Evolutionary conservation across 1,140 invertebrate genomes (phyloP).

Genomic region (Pararge aegeria): DNA sequence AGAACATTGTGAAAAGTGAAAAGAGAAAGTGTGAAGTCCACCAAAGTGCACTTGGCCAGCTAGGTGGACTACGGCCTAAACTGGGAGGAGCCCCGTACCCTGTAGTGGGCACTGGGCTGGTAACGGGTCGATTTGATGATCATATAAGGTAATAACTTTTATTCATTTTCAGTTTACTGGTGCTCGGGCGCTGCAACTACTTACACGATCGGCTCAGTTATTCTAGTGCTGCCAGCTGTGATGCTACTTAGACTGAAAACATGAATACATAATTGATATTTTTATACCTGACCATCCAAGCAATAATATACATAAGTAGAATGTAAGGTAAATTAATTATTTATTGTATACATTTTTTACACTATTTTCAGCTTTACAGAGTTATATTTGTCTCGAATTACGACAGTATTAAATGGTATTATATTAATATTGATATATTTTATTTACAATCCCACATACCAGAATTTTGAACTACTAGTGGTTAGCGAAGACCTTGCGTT

Average conservation of each 20-base stretch:
- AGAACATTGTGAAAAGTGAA: no score
- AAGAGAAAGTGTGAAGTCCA: no score
- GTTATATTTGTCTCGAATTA: constrained; percentile 24
- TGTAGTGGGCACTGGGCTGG: no score
- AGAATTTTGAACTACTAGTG: no score
- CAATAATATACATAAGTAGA: constrained; percentile 21
- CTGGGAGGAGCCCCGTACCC: no score
- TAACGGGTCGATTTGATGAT: no score
- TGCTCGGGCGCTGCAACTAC: constrained; percentile 87
- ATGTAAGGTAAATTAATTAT: constrained; percentile 22
- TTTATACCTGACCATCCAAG: constrained; percentile 11
- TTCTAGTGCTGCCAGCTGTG: constrained; percentile 84
- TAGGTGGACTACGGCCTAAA: no score
- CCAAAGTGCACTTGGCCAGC: no score
- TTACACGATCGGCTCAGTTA: constrained; percentile 86
- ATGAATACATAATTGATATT: constrained; percentile 34
- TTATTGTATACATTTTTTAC: constrained; percentile 19
- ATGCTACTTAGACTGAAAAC: constrained; percentile 78
- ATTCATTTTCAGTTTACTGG: constrained; percentile 89
- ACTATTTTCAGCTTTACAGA: constrained; percentile 18
- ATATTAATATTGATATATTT: constrained; percentile 14
- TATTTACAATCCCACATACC: neutral
- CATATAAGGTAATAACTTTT: no score
- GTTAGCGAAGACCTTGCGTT: no score
- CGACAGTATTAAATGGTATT: constrained; percentile 26